Evolutionary conservation across 2,888 invertebrate species (phyloP), one percentile per base, ranked within the genome.

Genomic region (Cylindroiulus punctatus): DNA sequence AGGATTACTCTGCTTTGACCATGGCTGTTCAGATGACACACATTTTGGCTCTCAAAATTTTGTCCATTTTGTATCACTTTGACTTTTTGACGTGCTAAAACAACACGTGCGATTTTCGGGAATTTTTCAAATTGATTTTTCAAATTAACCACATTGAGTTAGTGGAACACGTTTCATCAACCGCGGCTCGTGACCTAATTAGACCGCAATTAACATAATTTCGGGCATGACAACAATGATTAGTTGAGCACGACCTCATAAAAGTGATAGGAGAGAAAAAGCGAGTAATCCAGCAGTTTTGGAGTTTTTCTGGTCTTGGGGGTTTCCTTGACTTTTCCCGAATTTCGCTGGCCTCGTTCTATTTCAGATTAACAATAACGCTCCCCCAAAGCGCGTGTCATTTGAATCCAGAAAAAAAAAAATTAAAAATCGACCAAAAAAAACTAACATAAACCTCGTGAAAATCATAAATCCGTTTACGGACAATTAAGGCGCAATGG

Each of bases 281-380:
- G 22, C 19, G 19, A 57, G 1, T 47, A 57, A 57, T 57, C 22
- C 8, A 57, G 57, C 57, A 0, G 22, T 57, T 57, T 57, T 3
- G 22, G 22, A 22, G n/a, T 57, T 57, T n/a, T 57, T 57, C 57
- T n/a, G 22, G 22, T 22, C 22, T 57, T 57, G 57, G 22, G 57
- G 57, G 57, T 57, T 26, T 65, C 65, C 3, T 65, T 26, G 26
- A 65, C 26, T 26, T 65, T 65, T 26, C 65, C 65, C 26, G 26
- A 65, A 65, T 65, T 26, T 65, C n/a, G 26, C 65, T 65, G 65
- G 26, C 65, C 65, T 65, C 65, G 65, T 65, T 65, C n/a, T 65
- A 65, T 26, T 65, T 26, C 26, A 26, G 26, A 65, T 65, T 65
- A 26, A 65, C 26, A 65, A 26, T 26, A 65, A 65, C 26, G 47